These are phyloP conservation scores for Meda fulgida DNA, from an alignment of 2,797 vertebrate genomes.

Conservation along the genomic window DNA sequence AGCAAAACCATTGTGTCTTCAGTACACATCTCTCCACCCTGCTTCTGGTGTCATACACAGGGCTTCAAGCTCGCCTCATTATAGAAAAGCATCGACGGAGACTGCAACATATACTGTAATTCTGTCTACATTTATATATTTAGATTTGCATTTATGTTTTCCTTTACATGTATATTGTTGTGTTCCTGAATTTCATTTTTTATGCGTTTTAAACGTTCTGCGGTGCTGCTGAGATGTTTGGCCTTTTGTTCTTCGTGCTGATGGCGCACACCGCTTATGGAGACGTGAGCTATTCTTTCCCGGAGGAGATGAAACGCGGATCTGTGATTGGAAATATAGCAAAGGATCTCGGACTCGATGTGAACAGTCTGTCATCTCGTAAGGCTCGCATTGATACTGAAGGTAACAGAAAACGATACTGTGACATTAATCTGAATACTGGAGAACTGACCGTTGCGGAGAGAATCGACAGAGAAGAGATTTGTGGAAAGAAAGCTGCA, in stretches of 20 bases:
- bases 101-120: too few relatives aligned
- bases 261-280: slow-evolving; percentile 39
- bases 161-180: too few relatives aligned
- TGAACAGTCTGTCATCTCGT: slow-evolving; percentile 67
- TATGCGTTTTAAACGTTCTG: slow-evolving; percentile 46
- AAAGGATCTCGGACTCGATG: slow-evolving; percentile 62
- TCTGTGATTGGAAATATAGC: slow-evolving; percentile 65
- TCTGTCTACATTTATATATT: too few relatives aligned
- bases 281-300: slow-evolving; percentile 77
- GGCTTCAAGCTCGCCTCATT: too few relatives aligned
- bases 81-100: too few relatives aligned
- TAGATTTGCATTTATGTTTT: too few relatives aligned
- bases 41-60: too few relatives aligned
- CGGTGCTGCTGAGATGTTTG: fast-evolving
- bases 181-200: too few relatives aligned
- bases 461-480: slow-evolving; percentile 70
- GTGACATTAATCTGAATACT: slow-evolving; percentile 74
- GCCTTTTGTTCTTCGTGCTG: too few relatives aligned
- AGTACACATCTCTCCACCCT: too few relatives aligned
- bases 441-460: slow-evolving; percentile 71
- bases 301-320: slow-evolving; percentile 63
- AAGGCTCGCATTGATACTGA: slow-evolving; percentile 70
- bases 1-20: too few relatives aligned
- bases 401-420: slow-evolving; percentile 68
- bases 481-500: slow-evolving; percentile 69